Evolutionary conservation across 2,113 vertebrate species (phyloP).

Genomic region (Jacana jacana): DNA sequence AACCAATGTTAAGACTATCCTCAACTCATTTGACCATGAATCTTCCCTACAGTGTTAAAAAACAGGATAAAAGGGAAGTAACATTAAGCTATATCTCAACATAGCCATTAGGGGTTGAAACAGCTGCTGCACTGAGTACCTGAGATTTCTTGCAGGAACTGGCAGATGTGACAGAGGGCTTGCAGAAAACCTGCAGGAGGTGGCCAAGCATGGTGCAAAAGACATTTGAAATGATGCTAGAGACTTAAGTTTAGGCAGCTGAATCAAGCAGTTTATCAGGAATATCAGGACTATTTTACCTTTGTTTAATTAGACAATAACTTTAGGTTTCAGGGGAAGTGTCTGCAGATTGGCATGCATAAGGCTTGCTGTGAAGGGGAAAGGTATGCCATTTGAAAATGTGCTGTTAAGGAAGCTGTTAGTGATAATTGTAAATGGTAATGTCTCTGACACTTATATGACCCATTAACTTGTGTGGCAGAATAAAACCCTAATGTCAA

Average conservation of each 20-base stretch:
- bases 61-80: not conserved
- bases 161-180: not conserved
- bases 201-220: not conserved
- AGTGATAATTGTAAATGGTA: slow-evolving; percentile 24
- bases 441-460: slow-evolving; percentile 23
- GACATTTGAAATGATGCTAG: not conserved
- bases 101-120: not conserved
- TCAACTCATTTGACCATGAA: not conserved
- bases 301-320: slow-evolving; percentile 22
- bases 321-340: not conserved
- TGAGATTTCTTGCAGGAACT: not conserved
- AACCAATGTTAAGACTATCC: not conserved
- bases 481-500: slow-evolving; percentile 14
- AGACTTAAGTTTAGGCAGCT: not conserved
- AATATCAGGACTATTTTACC: not conserved
- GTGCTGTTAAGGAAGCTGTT: slow-evolving; percentile 29
- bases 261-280: not conserved
- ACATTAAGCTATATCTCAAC: not conserved
- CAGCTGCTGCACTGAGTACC: not conserved
- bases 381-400: not conserved
- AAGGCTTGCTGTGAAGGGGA: not conserved
- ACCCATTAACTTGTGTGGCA: slow-evolving; percentile 44
- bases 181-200: not conserved
- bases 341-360: not conserved
- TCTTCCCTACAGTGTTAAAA: not conserved